Conservation (phyloP, 1,140 invertebrate species). For the Lucilia cuprina region DNA sequence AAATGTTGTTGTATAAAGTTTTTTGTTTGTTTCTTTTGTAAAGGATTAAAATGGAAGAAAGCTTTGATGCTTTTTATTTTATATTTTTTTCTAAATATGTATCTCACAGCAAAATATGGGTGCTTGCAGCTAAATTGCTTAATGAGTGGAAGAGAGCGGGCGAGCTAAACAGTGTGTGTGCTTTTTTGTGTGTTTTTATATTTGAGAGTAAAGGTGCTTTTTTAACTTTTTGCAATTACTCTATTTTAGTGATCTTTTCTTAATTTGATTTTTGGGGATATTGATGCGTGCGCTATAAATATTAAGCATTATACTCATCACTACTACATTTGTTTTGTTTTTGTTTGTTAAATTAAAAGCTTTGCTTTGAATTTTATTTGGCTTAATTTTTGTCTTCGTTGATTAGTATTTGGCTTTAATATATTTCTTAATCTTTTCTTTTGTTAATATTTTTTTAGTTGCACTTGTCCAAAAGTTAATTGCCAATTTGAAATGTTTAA, state of each 20-base stretch:
- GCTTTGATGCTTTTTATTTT: background rate
- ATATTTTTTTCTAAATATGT: background rate
- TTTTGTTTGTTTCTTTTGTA: background rate
- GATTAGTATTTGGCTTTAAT: background rate
- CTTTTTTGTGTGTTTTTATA: background rate
- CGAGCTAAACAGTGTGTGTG: background rate
- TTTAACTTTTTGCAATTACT: background rate
- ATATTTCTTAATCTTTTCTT: background rate
- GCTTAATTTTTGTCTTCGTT: conserved; percentile 13
- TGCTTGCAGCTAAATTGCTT: background rate
- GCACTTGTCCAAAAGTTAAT: background rate
- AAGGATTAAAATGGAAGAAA: background rate
- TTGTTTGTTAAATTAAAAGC: background rate
- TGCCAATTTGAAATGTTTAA: background rate
- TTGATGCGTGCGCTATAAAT: conserved; percentile 34
- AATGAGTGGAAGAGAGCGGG: conserved; percentile 8
- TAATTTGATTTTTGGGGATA: background rate
- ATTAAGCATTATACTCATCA: conserved; percentile 31
- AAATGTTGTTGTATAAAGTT: background rate
- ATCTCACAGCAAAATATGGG: background rate
- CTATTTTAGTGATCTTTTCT: background rate
- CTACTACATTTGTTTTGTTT: conserved; percentile 24
- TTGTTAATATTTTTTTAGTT: background rate
- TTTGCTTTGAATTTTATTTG: conserved; percentile 14
- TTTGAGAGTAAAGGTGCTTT: background rate